Evolutionary conservation across 2,113 vertebrate genomes (phyloP).

Genomic region (Mastomys natalensis): DNA sequence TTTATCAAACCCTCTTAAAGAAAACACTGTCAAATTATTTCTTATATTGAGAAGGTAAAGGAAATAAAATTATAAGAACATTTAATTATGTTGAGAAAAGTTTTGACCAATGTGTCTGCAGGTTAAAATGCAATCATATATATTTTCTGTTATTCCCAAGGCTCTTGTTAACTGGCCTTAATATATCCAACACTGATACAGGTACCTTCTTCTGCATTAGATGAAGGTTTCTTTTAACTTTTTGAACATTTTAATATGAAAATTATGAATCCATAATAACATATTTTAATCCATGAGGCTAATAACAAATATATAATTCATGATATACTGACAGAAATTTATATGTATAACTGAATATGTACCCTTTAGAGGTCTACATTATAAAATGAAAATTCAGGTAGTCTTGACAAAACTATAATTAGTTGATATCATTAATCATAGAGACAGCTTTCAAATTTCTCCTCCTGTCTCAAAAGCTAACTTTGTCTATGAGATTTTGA

Average conservation of each 20-base stretch:
- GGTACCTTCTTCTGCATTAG: neutral
- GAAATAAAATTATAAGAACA: neutral
- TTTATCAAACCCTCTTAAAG: neutral
- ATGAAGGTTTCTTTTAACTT: neutral
- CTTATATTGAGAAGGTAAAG: neutral
- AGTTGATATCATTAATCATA: neutral
- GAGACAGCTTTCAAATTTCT: slow-evolving; percentile 1
- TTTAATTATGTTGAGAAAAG: neutral
- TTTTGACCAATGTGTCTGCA: neutral
- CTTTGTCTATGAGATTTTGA: neutral
- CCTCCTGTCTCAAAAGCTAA: neutral
- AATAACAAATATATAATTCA: neutral
- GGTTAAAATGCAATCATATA: neutral
- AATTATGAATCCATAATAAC: neutral
- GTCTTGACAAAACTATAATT: neutral
- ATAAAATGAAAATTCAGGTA: neutral
- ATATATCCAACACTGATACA: neutral
- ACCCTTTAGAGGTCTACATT: neutral
- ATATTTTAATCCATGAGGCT: neutral
- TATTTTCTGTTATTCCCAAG: neutral
- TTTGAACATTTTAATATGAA: neutral
- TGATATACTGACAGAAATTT: neutral
- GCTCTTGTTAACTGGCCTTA: neutral
- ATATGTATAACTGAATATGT: neutral
- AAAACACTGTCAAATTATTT: neutral